Conservation (phyloP, 2,888 invertebrate genomes). For the Abrostola tripartita region DNA sequence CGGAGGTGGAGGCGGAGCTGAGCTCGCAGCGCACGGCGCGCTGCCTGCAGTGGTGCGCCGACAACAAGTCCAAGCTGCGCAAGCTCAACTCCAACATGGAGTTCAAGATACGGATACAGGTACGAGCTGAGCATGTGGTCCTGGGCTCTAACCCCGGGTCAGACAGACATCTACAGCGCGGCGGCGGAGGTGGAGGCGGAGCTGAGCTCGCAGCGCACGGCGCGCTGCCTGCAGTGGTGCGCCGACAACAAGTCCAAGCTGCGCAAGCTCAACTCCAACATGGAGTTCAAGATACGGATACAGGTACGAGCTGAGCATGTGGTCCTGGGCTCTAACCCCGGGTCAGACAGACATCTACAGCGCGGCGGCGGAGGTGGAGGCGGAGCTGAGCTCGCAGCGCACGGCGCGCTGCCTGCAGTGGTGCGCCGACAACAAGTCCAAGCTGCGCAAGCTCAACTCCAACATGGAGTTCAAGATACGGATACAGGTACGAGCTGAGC, state of each 20-base stretch:
- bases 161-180: too few relatives aligned
- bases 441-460: conserved; percentile 97
- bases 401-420: conserved; percentile 96
- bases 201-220: conserved; percentile 93
- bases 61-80: conserved; percentile 97
- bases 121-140: too few relatives aligned
- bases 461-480: conserved; percentile 98
- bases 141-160: too few relatives aligned
- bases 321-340: too few relatives aligned
- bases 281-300: conserved; percentile 97
- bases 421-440: conserved; percentile 99
- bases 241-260: conserved; percentile 98
- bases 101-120: conserved; percentile 94
- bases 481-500: too few relatives aligned
- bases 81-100: conserved; percentile 98
- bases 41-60: conserved; percentile 98
- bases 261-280: conserved; percentile 96
- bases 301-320: too few relatives aligned
- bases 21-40: conserved; percentile 94
- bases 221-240: conserved; percentile 97
- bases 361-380: conserved; percentile 95
- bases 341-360: too few relatives aligned
- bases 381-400: conserved; percentile 93
- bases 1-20: conserved; percentile 96
- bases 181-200: conserved; percentile 96